Evolutionary conservation across 2,888 invertebrate genomes (phyloP), one percentile per base, ranked within the genome.

Genomic region (Linnaemya tessellans): DNA sequence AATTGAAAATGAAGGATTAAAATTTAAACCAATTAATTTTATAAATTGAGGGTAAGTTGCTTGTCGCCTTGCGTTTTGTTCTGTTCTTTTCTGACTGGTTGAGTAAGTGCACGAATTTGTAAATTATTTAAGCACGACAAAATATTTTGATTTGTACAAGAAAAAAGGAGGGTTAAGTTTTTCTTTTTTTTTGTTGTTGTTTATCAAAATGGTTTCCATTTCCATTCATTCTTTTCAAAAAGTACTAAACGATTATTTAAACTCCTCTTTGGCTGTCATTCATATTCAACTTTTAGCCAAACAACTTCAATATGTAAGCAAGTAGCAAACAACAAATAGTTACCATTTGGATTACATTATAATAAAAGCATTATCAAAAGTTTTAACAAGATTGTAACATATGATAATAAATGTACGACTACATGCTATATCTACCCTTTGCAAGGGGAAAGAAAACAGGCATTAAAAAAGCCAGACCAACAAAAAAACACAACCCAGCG

Each of bases 1-100:
- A 85, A 85, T 85, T 85, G 85, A 85, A 84, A 85, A 82, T 82
- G 79, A 85, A 80, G 85, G 82, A 85, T 82, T 82, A 85, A 79
- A 85, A 70, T 80, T 75, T 82, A 82, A 85, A 80, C 82, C 79
- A 85, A 82, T 85, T 85, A 85, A 82, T 84, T 81, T 84, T 70
- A 64, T 78, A 83, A 83, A 78, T 83, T 83, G 78, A 62, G 82
- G 82, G 70, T 78, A 60, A 75, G 81, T 78, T 77, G 65, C 30
- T 43, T 78, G 82, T 68, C 78, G 58, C 43, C 67, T 51, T 71
- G 25, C 11, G 38, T 30, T 25, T 25, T 9, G 18, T 3, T 49
- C 8, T 13, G 4, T 1, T 7, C 18, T n/a, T 38, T 43, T 11
- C 46, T 46, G 15, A 0, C 46, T 3, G 51, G 1, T n/a, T 49